Conservation (phyloP, 2,888 invertebrate species). For the Xestobium rufovillosum region DNA sequence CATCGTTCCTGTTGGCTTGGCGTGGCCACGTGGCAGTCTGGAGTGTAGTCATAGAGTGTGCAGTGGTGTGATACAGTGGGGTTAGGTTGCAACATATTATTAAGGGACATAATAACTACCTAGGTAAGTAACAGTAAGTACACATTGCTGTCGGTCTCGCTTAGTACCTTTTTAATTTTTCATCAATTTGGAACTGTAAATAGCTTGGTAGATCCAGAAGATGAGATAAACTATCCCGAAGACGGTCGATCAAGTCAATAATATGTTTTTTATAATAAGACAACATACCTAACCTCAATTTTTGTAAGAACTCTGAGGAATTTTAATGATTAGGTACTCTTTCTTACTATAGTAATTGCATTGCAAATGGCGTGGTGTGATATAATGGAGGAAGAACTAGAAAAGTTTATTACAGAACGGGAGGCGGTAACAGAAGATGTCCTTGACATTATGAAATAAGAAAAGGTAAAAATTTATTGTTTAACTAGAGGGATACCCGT, state of each 20-base stretch:
- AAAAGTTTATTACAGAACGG: constrained; percentile 2
- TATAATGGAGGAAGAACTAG: constrained; percentile 3
- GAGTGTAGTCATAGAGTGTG: not conserved
- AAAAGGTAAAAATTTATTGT: not conserved
- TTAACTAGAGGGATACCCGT: no score
- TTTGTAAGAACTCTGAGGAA: not conserved
- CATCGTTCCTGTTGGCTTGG: not conserved
- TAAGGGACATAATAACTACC: constrained; percentile 1
- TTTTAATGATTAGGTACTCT: constrained; percentile 2
- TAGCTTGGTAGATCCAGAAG: not conserved
- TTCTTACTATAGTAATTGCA: constrained; percentile 1
- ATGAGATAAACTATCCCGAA: constrained; percentile 1
- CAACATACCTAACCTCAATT: constrained; percentile 1
- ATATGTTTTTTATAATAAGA: not conserved
- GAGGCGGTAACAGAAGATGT: constrained; percentile 3
- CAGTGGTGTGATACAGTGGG: constrained; percentile 3
- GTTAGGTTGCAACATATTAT: not conserved
- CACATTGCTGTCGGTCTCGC: not conserved
- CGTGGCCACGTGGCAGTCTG: constrained; percentile 2
- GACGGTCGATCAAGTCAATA: constrained; percentile 3
- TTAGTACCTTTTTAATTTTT: not conserved
- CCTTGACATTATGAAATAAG: constrained; percentile 1
- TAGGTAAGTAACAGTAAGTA: not conserved
- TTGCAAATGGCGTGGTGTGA: constrained; percentile 2
- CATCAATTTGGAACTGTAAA: not conserved